Conservation (phyloP, 1,140 invertebrate species). For the Listronotus oregonensis region DNA sequence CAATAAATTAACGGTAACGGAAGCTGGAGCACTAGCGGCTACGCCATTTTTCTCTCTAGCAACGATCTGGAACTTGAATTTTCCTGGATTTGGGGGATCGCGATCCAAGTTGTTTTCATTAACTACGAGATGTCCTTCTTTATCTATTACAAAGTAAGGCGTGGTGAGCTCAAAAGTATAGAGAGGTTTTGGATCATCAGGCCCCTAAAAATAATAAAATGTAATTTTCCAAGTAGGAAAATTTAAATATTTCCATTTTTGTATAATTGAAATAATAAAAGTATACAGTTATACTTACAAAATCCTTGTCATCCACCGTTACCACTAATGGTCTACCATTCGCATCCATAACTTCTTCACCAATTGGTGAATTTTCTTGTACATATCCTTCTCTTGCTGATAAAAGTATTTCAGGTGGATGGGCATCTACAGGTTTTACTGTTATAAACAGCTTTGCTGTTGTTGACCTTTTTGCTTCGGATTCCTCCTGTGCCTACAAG, state of each 20-base stretch:
- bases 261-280: no score
- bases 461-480: constrained; percentile 75
- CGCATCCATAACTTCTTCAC: constrained; percentile 76
- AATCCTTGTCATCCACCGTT: constrained; percentile 78
- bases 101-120: constrained; percentile 83
- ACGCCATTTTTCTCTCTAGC: constrained; percentile 77
- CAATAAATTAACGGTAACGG: constrained; percentile 75
- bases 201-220: constrained; percentile 55
- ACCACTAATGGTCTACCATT: constrained; percentile 71
- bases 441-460: constrained; percentile 80
- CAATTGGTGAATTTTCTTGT: constrained; percentile 83
- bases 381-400: constrained; percentile 77
- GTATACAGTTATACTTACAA: constrained; percentile 66
- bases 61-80: constrained; percentile 81
- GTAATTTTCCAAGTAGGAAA: no score
- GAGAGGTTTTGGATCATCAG: constrained; percentile 71
- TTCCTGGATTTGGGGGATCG: constrained; percentile 83
- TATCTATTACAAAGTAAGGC: constrained; percentile 79
- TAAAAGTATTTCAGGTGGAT: constrained; percentile 77
- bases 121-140: constrained; percentile 74
- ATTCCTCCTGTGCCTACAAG: constrained; percentile 77
- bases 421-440: constrained; percentile 82
- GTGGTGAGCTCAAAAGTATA: constrained; percentile 86
- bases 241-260: no score
- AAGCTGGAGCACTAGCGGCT: constrained; percentile 79